phyloP scores from a whole-genome alignment of 1,140 invertebrate species.

The Drosophila yakuba region DNA sequence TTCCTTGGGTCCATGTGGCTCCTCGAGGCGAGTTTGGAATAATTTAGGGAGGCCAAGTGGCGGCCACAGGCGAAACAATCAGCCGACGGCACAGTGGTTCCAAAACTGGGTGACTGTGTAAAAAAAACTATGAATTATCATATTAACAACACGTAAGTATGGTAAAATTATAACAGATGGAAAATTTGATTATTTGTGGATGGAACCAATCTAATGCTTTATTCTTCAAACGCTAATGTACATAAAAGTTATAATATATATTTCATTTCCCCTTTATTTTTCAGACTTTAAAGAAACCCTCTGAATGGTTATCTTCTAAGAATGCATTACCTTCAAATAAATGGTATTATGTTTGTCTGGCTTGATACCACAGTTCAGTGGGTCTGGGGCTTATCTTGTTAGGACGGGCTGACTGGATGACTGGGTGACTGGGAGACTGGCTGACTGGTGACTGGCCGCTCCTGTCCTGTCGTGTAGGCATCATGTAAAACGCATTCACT shows the following conservation, averaged over 20 bases:
- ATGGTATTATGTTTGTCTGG: not conserved
- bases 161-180: no score
- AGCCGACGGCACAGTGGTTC: constrained; percentile 21
- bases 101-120: no score
- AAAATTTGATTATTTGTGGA: no score
- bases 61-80: constrained; percentile 30
- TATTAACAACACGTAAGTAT: not conserved
- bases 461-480: constrained; percentile 73
- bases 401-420: constrained; percentile 11
- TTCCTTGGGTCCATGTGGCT: constrained; percentile 37
- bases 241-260: no score
- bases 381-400: constrained; percentile 64
- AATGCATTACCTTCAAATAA: not conserved
- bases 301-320: no score
- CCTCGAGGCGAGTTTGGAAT: constrained; percentile 72
- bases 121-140: not conserved
- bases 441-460: constrained; percentile 38
- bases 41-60: constrained; percentile 65
- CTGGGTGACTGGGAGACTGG: no score
- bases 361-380: constrained; percentile 14
- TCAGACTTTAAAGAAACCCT: no score
- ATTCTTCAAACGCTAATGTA: no score
- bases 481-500: constrained; percentile 74
- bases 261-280: no score
- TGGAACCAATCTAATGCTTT: no score